Percentiles rank a stretch among this genome's conserved stretches.
Evolutionary conservation across 2,797 vertebrate genomes (phyloP).

Genomic region (Natrix natrix): DNA sequence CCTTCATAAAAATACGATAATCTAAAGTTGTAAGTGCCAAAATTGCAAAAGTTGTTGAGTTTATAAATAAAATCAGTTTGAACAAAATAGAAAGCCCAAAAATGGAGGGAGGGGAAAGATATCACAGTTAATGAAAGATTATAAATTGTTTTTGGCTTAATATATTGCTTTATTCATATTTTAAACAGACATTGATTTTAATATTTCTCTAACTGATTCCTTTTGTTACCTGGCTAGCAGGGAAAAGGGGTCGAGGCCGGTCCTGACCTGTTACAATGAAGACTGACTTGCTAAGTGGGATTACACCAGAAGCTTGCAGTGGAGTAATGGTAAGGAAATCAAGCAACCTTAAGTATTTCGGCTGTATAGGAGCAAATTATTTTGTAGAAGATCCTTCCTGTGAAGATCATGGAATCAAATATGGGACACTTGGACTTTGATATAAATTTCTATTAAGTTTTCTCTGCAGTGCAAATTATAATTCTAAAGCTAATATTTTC

Average conservation of each 20-base stretch:
- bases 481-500: constrained; percentile 83
- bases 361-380: constrained; percentile 90
- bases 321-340: constrained; percentile 93
- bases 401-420: constrained; percentile 85
- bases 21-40: constrained; percentile 61
- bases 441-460: constrained; percentile 85
- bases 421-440: constrained; percentile 84
- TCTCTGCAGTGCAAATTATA: constrained; percentile 86
- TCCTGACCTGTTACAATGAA: constrained; percentile 94
- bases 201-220: constrained; percentile 91
- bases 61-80: constrained; percentile 74
- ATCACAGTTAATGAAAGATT: constrained; percentile 65
- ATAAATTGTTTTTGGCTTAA: constrained; percentile 59
- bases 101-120: constrained; percentile 33
- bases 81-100: constrained; percentile 59
- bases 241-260: constrained; percentile 91
- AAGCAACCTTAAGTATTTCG: constrained; percentile 86
- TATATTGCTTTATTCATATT: constrained; percentile 65
- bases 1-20: constrained; percentile 60
- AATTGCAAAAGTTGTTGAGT: constrained; percentile 54
- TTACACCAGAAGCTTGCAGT: constrained; percentile 88
- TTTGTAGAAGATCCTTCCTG: constrained; percentile 81
- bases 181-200: constrained; percentile 75
- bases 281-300: constrained; percentile 92
- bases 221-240: constrained; percentile 99